Percentiles rank a stretch among this genome's conserved stretches.
phyloP scores from a whole-genome alignment of 2,113 vertebrate genomes.

The Clarias macrocephalus region DNA sequence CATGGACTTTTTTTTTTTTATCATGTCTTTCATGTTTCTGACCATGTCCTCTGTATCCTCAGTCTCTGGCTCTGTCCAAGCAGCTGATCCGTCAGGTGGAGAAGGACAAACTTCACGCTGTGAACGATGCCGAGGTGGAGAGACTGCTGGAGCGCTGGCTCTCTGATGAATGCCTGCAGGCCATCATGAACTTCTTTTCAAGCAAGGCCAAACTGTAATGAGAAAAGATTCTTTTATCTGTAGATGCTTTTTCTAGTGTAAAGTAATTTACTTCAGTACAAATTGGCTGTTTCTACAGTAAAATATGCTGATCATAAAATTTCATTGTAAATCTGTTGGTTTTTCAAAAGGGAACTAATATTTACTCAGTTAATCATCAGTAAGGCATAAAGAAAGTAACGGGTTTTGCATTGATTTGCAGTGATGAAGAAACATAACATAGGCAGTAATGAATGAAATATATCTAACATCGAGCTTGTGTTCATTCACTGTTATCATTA shows the following conservation, averaged over 20 bases:
- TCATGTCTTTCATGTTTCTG: background rate
- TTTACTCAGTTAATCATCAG: background rate
- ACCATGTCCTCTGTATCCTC: background rate
- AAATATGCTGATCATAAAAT: background rate
- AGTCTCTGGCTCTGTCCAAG: slow-evolving; percentile 85
- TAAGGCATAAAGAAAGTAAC: background rate
- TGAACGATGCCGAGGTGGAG: slow-evolving; percentile 80
- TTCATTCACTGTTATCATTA: background rate
- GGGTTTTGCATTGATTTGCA: too few species aligned
- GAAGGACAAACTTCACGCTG: slow-evolving; percentile 76
- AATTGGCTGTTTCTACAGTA: background rate
- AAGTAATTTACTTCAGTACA: background rate
- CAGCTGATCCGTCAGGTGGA: slow-evolving; percentile 80
- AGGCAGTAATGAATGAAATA: background rate
- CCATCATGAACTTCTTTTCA: slow-evolving; percentile 82
- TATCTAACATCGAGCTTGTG: background rate
- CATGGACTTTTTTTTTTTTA: background rate
- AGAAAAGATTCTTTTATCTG: background rate
- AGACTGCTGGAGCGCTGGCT: slow-evolving; percentile 75
- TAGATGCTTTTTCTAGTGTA: background rate
- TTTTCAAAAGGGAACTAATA: background rate
- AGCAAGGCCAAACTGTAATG: slow-evolving; percentile 78
- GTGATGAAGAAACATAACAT: background rate
- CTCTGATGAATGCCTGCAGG: slow-evolving; percentile 82
- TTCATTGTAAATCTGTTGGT: background rate